Evolutionary conservation across 2,888 invertebrate species (phyloP), one percentile per base, ranked within the genome.

Genomic region (Erynnis tages): DNA sequence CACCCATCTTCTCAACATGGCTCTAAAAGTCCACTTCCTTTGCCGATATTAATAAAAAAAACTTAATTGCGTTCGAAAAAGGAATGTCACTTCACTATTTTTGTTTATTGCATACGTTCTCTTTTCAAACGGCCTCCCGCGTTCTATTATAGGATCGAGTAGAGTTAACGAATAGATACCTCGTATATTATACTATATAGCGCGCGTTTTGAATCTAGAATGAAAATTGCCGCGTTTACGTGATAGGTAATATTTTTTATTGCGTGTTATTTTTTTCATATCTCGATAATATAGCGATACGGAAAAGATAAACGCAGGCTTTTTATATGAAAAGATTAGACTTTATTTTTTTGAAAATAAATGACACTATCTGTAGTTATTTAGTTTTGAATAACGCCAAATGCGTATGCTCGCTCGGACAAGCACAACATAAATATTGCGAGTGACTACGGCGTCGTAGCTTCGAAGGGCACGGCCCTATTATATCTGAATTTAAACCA

Each of bases 391-490:
- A 23, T 30, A 40, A n/a, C 14, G 23, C 48, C 16, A 32, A 11
- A 41, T 40, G 48, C 48, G 48, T 49, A 49, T 30, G 30, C 40
- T 49, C 40, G 10, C 40, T 32, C 11, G 23, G 48, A 32, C 48
- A 23, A 14, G 21, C 40, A 21, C 14, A 48, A 27, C 32, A 32
- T 48, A 48, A 48, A 48, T 48, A 48, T 49, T 49, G 34, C 41
- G 34, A 34, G 16, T 41, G 48, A 8, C 32, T 32, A 27, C 40
- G 32, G 11, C 48, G n/a, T 40, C 32, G 38, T 11, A 40, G 30
- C 29, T 21, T n/a, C 7, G 48, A 48, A 48, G 48, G 48, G 30
- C 32, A 25, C 16, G 19, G 11, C 10, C 16, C 1, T 21, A 16
- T 23, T 11, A 0, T 16, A 46, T 5, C 14, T n/a, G n/a, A 17